Base-by-base conservation (phyloP, 2,888 invertebrate species). In the Empis stercorea region DNA sequence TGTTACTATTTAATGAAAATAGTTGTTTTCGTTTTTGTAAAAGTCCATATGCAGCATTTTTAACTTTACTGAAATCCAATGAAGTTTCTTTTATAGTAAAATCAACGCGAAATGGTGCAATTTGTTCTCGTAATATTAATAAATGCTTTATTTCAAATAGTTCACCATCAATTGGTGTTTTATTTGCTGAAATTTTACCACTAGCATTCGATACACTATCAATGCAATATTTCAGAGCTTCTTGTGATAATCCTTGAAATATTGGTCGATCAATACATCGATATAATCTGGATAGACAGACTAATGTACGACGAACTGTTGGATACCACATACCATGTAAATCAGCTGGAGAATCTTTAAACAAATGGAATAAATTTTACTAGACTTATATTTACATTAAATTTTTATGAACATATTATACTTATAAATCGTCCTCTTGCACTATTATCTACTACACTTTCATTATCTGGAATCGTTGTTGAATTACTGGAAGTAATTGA, bases 311-410 rank as follows among this genome's bases (percentile, higher is more conserved):
- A 15, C 97, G 76, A 0, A 99, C 95, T 0, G 93, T 95, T 0
- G 99, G 99, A 70, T 97, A 99, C 99, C 99, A 99, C 94, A 99
- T 94, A 23, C 97, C 99, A 70, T 97, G 97, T 30, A 97, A 73
- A 73, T 99, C 97, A 1, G 96, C 93, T 0, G 94, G 91, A 0
- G 91, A 89, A 61, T 82, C 82, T 64, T 66, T 7, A 51, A 30
- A 36, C 11, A 39, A 30, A 32, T 38, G 4, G 11, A 14, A 38
- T 16, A n/a, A n/a, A n/a, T n/a, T n/a, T n/a, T n/a, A n/a, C n/a
- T n/a, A n/a, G n/a, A n/a, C n/a, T n/a, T n/a, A n/a, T n/a, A n/a
- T n/a, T n/a, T n/a, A 10, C 17, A 14, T 16, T 38, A 6, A 15
- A 27, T 30, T 37, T 16, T 45, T 11, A n/a, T 44, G 1, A 11